Conservation (phyloP, 2,797 vertebrate species). For the Sciurus carolinensis region DNA sequence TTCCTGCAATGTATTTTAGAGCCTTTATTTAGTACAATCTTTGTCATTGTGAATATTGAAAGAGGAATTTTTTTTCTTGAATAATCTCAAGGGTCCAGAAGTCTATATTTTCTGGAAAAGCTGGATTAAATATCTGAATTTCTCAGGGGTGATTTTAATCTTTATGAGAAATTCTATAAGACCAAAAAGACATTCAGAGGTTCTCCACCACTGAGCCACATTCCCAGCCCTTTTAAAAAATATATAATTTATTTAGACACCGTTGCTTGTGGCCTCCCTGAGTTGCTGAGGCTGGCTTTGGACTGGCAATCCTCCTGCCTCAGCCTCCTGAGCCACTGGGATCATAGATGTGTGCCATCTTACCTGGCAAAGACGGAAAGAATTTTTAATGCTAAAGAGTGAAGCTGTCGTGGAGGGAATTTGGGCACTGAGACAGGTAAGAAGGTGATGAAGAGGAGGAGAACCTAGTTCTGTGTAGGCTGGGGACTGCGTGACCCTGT, state of each 20-base stretch:
- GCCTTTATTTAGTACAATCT: background rate
- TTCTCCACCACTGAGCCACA: no score
- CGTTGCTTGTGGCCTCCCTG: no score
- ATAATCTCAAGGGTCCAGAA: no score
- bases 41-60: background rate
- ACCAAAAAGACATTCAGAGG: background rate
- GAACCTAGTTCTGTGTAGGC: background rate
- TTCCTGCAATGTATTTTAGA: background rate
- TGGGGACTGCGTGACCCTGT: background rate
- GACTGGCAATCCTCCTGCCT: no score
- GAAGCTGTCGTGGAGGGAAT: background rate
- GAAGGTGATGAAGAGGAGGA: slow-evolving; percentile 22
- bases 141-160: background rate
- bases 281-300: no score
- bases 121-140: slow-evolving; percentile 31
- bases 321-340: no score
- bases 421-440: background rate
- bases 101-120: background rate
- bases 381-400: background rate
- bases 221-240: no score
- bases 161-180: slow-evolving; percentile 45
- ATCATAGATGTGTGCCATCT: no score
- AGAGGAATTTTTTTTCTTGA: background rate
- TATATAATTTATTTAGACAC: no score
- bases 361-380: no score